A percentile compares a stretch with the other conserved stretches of the same genome.
Evolutionary conservation across 2,797 vertebrate genomes (phyloP).

Genomic region (Microctenopoma stevenorrisi): DNA sequence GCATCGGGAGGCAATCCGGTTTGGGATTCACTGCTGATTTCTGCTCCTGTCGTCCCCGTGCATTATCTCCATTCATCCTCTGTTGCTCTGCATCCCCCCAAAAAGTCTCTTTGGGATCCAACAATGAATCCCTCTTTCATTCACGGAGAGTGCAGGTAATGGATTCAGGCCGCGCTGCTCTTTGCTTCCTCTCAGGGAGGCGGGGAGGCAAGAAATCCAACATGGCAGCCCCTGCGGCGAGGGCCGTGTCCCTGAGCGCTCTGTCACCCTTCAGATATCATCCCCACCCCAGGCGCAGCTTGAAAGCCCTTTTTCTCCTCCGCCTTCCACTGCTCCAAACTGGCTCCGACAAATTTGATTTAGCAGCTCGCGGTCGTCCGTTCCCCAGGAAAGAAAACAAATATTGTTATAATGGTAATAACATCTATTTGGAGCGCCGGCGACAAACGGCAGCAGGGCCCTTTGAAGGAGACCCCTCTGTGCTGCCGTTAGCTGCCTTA

Average conservation of each 20-base stretch:
- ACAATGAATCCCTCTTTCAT: conserved; percentile 41
- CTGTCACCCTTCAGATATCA: conserved; percentile 70
- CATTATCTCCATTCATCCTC: conserved; percentile 56
- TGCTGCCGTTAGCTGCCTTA: conserved; percentile 72
- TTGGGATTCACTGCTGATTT: conserved; percentile 53
- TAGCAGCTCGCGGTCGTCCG: conserved; percentile 73
- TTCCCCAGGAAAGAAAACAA: conserved; percentile 84
- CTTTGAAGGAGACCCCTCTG: conserved; percentile 78
- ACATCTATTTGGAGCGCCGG: conserved; percentile 83
- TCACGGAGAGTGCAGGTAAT: conserved; percentile 46
- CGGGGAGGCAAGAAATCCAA: conserved; percentile 45
- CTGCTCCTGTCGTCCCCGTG: conserved; percentile 28
- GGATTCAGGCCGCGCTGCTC: conserved; percentile 48
- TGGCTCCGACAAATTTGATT: conserved; percentile 85
- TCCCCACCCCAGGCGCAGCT: conserved; percentile 59
- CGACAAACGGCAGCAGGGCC: conserved; percentile 73
- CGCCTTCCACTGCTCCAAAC: conserved; percentile 60
- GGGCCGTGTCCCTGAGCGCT: conserved; percentile 51
- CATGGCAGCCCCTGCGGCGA: conserved; percentile 51
- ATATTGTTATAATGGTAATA: conserved; percentile 89
- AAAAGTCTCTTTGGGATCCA: conserved; percentile 64
- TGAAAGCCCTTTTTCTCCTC: conserved; percentile 67
- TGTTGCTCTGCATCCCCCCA: conserved; percentile 33
- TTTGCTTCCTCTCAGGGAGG: conserved; percentile 48
- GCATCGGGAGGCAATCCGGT: conserved; percentile 31